A percentile compares a stretch with the other conserved stretches of the same genome.
These are phyloP conservation scores for Crioceris asparagi DNA, from an alignment of 2,888 invertebrate genomes.

Conservation along the genomic window DNA sequence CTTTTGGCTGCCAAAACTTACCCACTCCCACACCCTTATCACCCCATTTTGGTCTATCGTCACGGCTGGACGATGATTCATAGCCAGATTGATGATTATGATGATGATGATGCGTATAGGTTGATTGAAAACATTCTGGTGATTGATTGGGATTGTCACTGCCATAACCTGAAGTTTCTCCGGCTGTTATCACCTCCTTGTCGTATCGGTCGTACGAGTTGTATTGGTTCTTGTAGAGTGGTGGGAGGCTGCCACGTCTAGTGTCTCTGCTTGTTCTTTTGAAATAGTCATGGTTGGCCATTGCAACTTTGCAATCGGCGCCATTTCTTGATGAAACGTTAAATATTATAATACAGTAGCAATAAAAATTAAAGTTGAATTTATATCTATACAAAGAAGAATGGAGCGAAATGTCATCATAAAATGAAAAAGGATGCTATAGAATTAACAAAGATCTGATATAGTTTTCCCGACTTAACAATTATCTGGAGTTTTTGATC, in stretches of 20 bases:
- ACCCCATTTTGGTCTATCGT: constrained; percentile 64
- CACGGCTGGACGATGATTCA: constrained; percentile 38
- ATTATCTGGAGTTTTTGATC: no score
- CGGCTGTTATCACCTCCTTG: constrained; percentile 45
- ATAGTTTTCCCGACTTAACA: no score
- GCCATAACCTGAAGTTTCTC: constrained; percentile 75
- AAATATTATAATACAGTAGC: no score
- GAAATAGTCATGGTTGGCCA: constrained; percentile 21
- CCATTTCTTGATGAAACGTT: not conserved
- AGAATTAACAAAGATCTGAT: no score
- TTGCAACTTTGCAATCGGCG: constrained; percentile 23
- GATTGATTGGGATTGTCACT: constrained; percentile 55
- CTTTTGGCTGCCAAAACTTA: constrained; percentile 53
- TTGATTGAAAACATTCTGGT: constrained; percentile 32
- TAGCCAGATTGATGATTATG: constrained; percentile 29
- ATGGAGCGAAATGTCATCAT: no score
- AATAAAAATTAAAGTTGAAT: no score
- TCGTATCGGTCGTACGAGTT: constrained; percentile 27
- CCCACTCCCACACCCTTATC: constrained; percentile 58
- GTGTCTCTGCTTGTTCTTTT: constrained; percentile 18
- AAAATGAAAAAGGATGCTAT: no score
- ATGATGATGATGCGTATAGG: no score
- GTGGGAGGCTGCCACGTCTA: constrained; percentile 33
- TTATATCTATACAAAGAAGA: no score
- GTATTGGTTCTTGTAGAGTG: constrained; percentile 33